Evolutionary conservation across 2,797 vertebrate species (phyloP).

Genomic region (Falco cherrug): DNA sequence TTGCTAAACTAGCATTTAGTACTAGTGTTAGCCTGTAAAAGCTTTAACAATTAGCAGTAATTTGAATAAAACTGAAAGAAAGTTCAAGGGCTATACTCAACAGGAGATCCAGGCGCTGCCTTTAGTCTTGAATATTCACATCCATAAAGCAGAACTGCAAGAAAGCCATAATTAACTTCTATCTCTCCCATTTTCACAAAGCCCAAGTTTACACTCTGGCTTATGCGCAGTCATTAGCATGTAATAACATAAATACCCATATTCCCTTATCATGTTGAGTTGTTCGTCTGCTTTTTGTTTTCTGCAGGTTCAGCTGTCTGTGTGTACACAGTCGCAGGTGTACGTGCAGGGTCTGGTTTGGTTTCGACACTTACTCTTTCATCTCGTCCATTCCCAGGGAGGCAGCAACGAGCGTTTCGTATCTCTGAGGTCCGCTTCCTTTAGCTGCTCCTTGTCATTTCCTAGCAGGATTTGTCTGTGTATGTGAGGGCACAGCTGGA

Average conservation of each 20-base stretch:
- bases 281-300: background rate
- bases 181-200: background rate
- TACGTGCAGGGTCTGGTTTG: background rate
- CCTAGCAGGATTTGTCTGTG: conserved; percentile 30
- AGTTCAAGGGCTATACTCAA: background rate
- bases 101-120: background rate
- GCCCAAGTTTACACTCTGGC: background rate
- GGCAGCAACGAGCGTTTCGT: background rate
- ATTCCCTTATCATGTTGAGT: background rate
- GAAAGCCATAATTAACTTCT: background rate
- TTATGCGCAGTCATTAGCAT: background rate
- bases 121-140: background rate
- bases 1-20: background rate
- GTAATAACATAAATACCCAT: background rate
- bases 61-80: background rate
- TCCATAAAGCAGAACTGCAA: background rate
- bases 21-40: background rate
- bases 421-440: conserved; percentile 23
- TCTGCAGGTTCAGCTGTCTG: background rate
- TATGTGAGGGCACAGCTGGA: conserved; percentile 22
- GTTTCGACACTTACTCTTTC: conserved; percentile 5
- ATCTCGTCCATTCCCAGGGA: background rate
- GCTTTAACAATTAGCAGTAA: background rate
- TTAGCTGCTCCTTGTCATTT: conserved; percentile 33
- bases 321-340: conserved; percentile 21